A percentile compares a stretch with the other conserved stretches of the same genome.
phyloP scores from a whole-genome alignment of 1,140 invertebrate genomes.

The Lucilia cuprina region DNA sequence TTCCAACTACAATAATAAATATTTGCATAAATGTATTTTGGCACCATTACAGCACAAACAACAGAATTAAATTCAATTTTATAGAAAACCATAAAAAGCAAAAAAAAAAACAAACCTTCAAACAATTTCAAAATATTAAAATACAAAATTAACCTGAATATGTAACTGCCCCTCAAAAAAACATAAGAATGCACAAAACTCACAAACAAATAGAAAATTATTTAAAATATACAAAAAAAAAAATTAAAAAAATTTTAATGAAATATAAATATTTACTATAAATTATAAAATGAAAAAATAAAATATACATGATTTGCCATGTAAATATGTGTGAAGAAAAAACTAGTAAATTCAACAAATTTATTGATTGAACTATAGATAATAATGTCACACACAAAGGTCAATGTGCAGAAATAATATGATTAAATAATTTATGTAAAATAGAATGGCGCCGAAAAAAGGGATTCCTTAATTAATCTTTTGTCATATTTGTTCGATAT shows the following conservation, averaged over 20 bases:
- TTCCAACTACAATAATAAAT: background rate
- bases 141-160: background rate
- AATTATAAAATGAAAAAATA: conserved; percentile 1
- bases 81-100: background rate
- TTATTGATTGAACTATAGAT: too few relatives aligned
- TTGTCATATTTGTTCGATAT: too few relatives aligned
- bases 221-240: conserved; percentile 8
- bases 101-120: background rate
- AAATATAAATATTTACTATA: conserved; percentile 28
- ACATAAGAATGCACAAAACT: background rate
- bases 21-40: conserved; percentile 13
- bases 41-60: background rate
- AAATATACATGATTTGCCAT: background rate
- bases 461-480: too few relatives aligned
- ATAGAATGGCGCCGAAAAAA: too few relatives aligned
- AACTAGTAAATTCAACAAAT: too few relatives aligned
- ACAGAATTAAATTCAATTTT: background rate
- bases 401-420: background rate
- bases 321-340: too few relatives aligned
- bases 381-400: too few relatives aligned
- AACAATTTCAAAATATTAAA: background rate
- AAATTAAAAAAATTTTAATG: conserved; percentile 9
- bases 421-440: background rate
- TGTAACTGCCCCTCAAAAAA: background rate
- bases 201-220: background rate